A percentile compares a stretch with the other conserved stretches of the same genome.
These are phyloP conservation scores for Arion vulgaris DNA, from an alignment of 1,140 invertebrate genomes.

Conservation along the genomic window DNA sequence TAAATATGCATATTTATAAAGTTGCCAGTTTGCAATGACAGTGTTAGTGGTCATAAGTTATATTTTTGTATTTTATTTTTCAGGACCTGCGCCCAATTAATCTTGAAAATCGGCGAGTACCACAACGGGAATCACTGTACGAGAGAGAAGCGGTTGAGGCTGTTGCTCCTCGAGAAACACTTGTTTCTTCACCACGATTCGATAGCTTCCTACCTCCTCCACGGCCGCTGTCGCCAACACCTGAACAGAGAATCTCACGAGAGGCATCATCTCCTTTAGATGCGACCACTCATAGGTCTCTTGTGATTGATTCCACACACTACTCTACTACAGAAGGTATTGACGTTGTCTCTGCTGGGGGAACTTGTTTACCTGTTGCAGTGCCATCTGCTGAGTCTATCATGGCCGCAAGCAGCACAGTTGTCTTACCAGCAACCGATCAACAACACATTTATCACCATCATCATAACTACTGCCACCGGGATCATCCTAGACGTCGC, in stretches of 20 bases:
- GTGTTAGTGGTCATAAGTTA: too few relatives aligned
- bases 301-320: not conserved
- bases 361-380: not conserved
- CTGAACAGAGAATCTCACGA: not conserved
- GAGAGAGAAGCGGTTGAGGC: slow-evolving; percentile 11
- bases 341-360: not conserved
- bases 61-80: slow-evolving; percentile 3
- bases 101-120: not conserved
- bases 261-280: not conserved
- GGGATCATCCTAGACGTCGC: slow-evolving; percentile 31
- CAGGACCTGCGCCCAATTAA: slow-evolving; percentile 25
- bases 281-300: not conserved
- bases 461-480: slow-evolving; percentile 34
- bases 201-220: slow-evolving; percentile 20
- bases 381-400: not conserved
- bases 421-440: not conserved
- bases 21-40: too few relatives aligned
- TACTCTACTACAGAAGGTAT: not conserved
- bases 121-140: not conserved
- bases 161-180: not conserved
- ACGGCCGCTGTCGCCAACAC: slow-evolving; percentile 12
- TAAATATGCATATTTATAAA: too few relatives aligned
- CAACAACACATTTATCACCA: not conserved
- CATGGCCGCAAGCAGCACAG: not conserved
- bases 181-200: not conserved